A percentile compares a stretch with the other conserved stretches of the same genome.
Evolutionary conservation across 2,797 vertebrate genomes (phyloP).

Genomic region (Mareca penelope): DNA sequence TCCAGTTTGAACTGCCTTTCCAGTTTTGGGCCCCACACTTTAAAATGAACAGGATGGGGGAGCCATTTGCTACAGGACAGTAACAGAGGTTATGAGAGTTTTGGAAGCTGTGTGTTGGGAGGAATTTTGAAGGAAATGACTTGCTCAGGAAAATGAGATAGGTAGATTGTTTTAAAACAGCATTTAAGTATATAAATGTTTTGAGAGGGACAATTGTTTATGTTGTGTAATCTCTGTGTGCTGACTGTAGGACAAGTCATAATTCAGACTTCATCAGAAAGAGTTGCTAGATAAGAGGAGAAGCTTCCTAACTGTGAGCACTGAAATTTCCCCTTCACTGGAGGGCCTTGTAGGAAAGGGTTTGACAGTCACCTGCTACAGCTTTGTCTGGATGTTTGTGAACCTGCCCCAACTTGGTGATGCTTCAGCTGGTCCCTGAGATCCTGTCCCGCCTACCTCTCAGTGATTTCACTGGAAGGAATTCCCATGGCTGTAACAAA

Average conservation of each 20-base stretch:
- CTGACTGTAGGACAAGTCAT: not conserved
- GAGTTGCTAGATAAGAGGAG: not conserved
- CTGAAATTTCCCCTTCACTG: rapidly evolving
- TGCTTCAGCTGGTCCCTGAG: not conserved
- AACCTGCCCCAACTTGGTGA: not conserved
- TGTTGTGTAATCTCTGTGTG: not conserved
- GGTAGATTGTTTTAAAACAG: not conserved
- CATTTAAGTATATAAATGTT: not conserved
- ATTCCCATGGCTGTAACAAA: not conserved
- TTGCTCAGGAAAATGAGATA: not conserved
- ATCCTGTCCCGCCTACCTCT: not conserved
- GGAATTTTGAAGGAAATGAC: not conserved
- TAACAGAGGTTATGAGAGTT: not conserved
- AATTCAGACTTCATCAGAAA: not conserved
- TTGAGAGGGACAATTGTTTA: rapidly evolving
- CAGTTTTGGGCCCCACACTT: not conserved
- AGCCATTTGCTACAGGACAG: not conserved
- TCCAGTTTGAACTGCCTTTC: not conserved
- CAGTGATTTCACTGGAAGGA: not conserved
- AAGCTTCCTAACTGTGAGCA: not conserved
- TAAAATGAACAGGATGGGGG: not conserved
- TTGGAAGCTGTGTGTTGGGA: not conserved
- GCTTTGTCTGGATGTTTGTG: slow-evolving; percentile 27
- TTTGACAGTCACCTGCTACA: not conserved
- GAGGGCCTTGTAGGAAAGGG: not conserved